Conservation (phyloP, 2,797 vertebrate genomes). For the Epinephelus coioides region DNA sequence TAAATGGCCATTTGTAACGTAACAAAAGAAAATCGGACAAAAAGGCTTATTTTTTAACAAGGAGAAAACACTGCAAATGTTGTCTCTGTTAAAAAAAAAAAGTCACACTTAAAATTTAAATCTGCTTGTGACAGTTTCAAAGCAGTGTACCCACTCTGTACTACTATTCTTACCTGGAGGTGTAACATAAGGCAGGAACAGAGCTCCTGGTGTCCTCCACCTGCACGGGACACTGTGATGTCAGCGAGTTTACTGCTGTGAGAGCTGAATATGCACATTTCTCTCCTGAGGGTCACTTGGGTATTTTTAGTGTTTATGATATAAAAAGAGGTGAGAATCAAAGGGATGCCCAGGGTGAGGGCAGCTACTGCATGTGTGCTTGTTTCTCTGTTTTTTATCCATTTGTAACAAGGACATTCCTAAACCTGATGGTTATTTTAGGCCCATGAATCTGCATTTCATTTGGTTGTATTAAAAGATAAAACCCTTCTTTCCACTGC, state of each 20-base stretch:
- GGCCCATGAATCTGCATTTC: conserved; percentile 34
- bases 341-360: conserved; percentile 64
- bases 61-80: not conserved
- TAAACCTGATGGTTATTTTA: conserved; percentile 42
- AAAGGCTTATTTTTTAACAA: not conserved
- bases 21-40: too few relatives aligned
- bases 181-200: conserved; percentile 35
- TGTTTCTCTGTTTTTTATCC: conserved; percentile 13
- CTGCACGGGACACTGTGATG: conserved; percentile 78
- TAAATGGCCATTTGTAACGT: too few relatives aligned
- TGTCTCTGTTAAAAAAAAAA: not conserved
- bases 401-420: conserved; percentile 50
- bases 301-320: conserved; percentile 81
- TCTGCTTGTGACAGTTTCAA: not conserved
- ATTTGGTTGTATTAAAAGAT: conserved; percentile 49
- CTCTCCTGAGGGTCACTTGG: conserved; percentile 74
- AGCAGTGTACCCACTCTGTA: not conserved
- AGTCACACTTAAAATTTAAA: not conserved
- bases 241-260: conserved; percentile 78
- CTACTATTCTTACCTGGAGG: conserved; percentile 48
- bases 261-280: conserved; percentile 75
- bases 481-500: conserved; percentile 20
- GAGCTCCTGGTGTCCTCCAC: conserved; percentile 76
- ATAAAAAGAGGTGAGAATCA: conserved; percentile 65
- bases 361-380: conserved; percentile 26